These are phyloP conservation scores for Cheilosia variabilis DNA, from an alignment of 2,888 invertebrate genomes.

Conservation along the genomic window DNA sequence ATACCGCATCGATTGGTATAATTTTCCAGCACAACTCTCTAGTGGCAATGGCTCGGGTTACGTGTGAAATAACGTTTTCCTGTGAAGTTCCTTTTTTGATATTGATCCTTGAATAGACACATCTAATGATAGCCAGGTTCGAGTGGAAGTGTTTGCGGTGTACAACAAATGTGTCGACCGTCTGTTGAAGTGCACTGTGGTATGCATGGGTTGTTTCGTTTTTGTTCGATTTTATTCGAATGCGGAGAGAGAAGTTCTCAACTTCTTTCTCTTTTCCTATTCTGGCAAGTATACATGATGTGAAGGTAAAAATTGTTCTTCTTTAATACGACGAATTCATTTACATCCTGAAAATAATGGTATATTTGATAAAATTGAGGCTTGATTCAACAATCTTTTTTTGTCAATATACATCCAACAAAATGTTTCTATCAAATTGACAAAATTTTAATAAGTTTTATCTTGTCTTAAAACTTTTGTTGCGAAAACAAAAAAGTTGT, in stretches of 20 bases:
- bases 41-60: conserved; percentile 29
- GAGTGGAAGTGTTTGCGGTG: conserved; percentile 50
- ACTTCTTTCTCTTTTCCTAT: no score
- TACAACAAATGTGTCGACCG: conserved; percentile 55
- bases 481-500: no score
- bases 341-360: no score
- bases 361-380: no score
- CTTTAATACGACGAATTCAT: no score
- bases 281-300: no score
- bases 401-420: no score
- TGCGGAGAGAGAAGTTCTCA: neutral
- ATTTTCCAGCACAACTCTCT: conserved; percentile 53
- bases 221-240: conserved; percentile 5
- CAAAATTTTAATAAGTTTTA: no score
- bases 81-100: conserved; percentile 24
- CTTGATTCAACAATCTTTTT: no score
- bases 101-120: conserved; percentile 66
- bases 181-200: conserved; percentile 48
- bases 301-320: no score
- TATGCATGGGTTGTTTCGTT: conserved; percentile 29
- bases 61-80: conserved; percentile 62
- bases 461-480: no score
- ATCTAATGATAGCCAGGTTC: conserved; percentile 56
- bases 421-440: no score
- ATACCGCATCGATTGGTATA: conserved; percentile 26